Percentiles rank a stretch among this genome's conserved stretches.
phyloP scores from a whole-genome alignment of 2,797 vertebrate genomes.

The Galaxias olidus region DNA sequence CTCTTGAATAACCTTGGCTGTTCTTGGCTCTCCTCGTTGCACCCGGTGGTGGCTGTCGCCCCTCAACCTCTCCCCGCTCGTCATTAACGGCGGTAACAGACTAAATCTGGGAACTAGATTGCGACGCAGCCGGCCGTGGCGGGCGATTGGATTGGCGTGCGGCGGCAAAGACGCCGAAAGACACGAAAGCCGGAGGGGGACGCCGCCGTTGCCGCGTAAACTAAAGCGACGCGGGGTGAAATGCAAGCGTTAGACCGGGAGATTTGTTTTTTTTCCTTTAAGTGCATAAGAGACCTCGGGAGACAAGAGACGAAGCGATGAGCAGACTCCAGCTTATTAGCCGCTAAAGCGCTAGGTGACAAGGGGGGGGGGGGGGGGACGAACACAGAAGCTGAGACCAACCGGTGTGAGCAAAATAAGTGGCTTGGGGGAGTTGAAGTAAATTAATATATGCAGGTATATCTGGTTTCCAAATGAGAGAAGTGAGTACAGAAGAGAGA shows the following conservation, averaged over 20 bases:
- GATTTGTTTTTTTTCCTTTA: constrained; percentile 68
- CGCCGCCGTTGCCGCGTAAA: constrained; percentile 63
- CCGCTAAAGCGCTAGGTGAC: constrained; percentile 59
- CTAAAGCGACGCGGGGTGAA: constrained; percentile 66
- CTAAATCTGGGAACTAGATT: constrained; percentile 74
- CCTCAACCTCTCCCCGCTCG: constrained; percentile 61
- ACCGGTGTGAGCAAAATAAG: too few relatives aligned
- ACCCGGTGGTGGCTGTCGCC: too few relatives aligned
- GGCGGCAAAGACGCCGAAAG: constrained; percentile 39
- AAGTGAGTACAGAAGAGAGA: not conserved
- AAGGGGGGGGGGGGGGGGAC: constrained; percentile 48
- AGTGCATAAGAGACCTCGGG: constrained; percentile 55
- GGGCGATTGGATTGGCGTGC: constrained; percentile 22
- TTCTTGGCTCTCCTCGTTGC: constrained; percentile 46
- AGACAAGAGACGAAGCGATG: constrained; percentile 45
- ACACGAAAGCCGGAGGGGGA: constrained; percentile 52
- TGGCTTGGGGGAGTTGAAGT: too few relatives aligned
- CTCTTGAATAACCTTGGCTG: constrained; percentile 70
- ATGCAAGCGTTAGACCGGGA: constrained; percentile 73
- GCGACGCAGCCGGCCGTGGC: constrained; percentile 69
- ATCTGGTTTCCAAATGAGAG: not conserved
- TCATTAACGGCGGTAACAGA: constrained; percentile 69
- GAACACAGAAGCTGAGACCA: too few relatives aligned
- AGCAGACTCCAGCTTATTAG: constrained; percentile 70
- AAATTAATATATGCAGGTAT: too few relatives aligned